Base-by-base conservation (phyloP, 2,797 vertebrate genomes). In the Manis crassicaudata region DNA sequence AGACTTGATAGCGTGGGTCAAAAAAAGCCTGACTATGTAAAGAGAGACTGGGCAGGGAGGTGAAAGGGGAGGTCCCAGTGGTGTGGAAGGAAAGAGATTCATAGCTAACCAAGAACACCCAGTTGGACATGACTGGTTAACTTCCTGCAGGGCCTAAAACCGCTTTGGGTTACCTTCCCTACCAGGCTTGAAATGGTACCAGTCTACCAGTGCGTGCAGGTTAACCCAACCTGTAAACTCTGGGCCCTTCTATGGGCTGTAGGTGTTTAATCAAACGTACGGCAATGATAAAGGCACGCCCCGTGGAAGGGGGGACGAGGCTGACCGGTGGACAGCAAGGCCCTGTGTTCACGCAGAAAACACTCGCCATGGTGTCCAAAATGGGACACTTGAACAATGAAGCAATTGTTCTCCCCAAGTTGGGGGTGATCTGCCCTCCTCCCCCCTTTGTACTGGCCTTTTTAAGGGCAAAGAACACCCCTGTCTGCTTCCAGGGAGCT, bases 101-200 rank as follows among this genome's bases (percentile, higher is more conserved):
- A 18, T 50, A 16, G 37, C n/a, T 52, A 37, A 16, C 35, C 43
- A 14, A 4, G 40, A 46, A 46, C 10, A 46, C 46, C 46, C 23
- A 3, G 25, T 43, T 40, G 50, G 70, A 9, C 0, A 8, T 21
- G 7, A 16, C 7, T 0, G 2, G 29, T n/a, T 29, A 29, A 16
- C 73, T 14, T 40, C 62, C 62, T 3, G 0, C 62, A 56, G 75
- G 75, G 14, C 20, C 37, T 56, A 7, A 40, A 63, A 37, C 35
- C 6, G 1, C 76, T 20, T 43, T 50, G 3, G 29, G 37, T 21
- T 32, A 77, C n/a, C 56, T 40, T 40, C 43, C 40, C 56, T 27
- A 1, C 46, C 4, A 23, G 46, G 25, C 72, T 8, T 6, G 4
- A 68, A 40, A 37, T 35, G 8, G 7, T 4, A 32, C 18, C 52